Evolutionary conservation across 2,888 invertebrate species (phyloP).

Genomic region (Toxonevra muliebris): DNA sequence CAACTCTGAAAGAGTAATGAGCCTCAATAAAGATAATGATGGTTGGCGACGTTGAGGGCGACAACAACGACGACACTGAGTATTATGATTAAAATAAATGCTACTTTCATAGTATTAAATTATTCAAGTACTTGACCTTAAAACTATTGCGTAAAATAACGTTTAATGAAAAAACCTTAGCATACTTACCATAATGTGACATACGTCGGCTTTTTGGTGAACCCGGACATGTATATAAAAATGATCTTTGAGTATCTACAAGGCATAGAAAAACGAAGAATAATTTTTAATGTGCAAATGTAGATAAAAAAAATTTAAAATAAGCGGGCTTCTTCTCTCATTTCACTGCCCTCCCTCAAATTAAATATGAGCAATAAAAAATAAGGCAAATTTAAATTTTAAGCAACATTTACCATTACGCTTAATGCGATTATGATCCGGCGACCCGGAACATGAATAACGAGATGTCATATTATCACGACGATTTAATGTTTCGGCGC

Average conservation of each 20-base stretch:
- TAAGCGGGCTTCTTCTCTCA: neutral
- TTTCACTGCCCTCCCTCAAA: neutral
- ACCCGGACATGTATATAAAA: conserved; percentile 62
- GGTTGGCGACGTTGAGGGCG: neutral
- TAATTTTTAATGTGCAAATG: too few relatives aligned
- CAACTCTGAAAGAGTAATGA: too few relatives aligned
- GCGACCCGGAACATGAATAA: conserved; percentile 81
- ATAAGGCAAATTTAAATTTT: conserved; percentile 23
- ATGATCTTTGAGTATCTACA: conserved; percentile 63
- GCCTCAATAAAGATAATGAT: neutral
- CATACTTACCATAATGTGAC: conserved; percentile 58
- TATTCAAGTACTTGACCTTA: neutral
- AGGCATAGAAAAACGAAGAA: conserved; percentile 2
- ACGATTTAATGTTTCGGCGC: conserved; percentile 74
- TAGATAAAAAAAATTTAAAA: neutral
- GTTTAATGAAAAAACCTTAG: too few relatives aligned
- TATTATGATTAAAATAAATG: too few relatives aligned
- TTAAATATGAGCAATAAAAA: neutral
- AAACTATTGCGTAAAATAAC: too few relatives aligned
- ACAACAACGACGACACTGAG: neutral
- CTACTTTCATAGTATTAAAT: too few relatives aligned
- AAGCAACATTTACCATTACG: conserved; percentile 70
- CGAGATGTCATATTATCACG: conserved; percentile 81
- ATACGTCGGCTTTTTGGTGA: conserved; percentile 61
- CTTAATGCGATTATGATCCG: conserved; percentile 75